Percentiles rank a stretch among this genome's conserved stretches.
Evolutionary conservation across 2,797 vertebrate genomes (phyloP).

Genomic region (Limnodromus scolopaceus): DNA sequence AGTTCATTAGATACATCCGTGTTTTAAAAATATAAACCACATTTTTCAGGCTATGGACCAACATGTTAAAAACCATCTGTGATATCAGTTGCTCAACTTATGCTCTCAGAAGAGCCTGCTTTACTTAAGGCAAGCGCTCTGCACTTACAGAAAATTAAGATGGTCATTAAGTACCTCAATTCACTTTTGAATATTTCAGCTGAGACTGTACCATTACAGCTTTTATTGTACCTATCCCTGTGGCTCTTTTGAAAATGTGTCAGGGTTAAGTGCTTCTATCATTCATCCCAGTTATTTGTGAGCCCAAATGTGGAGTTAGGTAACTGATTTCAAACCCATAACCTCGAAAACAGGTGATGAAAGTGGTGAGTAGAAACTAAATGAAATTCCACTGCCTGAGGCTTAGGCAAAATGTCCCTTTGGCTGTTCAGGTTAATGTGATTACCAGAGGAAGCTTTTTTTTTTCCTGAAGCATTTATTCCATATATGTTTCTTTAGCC

Average conservation of each 20-base stretch:
- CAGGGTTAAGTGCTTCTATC: neutral
- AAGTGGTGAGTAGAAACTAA: neutral
- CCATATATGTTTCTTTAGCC: neutral
- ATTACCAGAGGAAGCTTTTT: neutral
- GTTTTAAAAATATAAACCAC: conserved; percentile 49
- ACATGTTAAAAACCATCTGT: conserved; percentile 64
- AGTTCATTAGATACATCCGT: neutral
- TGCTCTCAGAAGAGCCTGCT: neutral
- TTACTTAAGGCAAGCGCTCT: neutral
- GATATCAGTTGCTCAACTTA: conserved; percentile 47
- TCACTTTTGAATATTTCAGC: conserved; percentile 18
- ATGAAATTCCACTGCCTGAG: neutral
- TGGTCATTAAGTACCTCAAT: neutral
- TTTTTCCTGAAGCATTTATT: neutral
- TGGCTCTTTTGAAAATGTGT: neutral
- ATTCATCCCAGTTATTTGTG: neutral
- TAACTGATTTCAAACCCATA: neutral
- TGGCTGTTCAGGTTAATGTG: neutral
- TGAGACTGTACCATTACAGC: neutral
- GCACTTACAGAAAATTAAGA: neutral
- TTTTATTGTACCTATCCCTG: neutral
- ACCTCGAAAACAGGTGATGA: neutral
- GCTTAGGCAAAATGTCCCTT: neutral
- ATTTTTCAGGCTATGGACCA: conserved; percentile 59
- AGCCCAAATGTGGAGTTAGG: neutral